These are phyloP conservation scores for Sciaenops ocellatus DNA, from an alignment of 2,797 vertebrate species.

Conservation along the genomic window DNA sequence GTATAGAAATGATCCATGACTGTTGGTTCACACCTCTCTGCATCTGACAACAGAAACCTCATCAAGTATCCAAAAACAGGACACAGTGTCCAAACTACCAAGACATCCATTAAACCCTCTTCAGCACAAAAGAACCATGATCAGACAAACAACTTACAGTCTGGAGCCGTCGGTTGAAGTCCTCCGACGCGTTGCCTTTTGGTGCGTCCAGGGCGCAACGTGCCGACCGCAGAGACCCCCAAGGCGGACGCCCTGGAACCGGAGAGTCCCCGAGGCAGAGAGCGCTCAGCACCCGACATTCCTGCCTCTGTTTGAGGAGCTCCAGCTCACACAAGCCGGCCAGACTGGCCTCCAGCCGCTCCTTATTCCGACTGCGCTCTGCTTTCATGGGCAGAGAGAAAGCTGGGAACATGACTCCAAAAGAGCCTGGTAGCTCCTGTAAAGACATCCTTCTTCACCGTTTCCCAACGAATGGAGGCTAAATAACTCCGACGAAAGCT, in stretches of 20 bases:
- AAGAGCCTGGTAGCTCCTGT: conserved; percentile 5
- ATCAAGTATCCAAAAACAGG: neutral
- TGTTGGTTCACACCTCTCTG: neutral
- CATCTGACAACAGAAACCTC: neutral
- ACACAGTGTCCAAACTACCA: neutral
- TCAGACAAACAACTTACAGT: conserved; percentile 52
- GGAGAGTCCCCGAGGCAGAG: conserved; percentile 81
- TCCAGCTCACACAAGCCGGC: conserved; percentile 90
- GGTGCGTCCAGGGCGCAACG: conserved; percentile 50
- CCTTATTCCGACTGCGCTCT: conserved; percentile 88
- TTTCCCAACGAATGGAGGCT: neutral
- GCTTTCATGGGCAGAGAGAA: conserved; percentile 85
- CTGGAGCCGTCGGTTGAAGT: conserved; percentile 38
- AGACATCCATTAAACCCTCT: rapidly evolving
- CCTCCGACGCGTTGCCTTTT: conserved; percentile 30
- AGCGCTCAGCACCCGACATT: conserved; percentile 86
- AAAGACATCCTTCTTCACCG: conserved; percentile 16
- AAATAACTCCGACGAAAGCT: neutral
- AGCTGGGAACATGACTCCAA: conserved; percentile 79
- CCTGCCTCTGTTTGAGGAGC: conserved; percentile 89
- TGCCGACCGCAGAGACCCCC: conserved; percentile 57
- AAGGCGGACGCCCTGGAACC: conserved; percentile 63
- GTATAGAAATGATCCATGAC: no score
- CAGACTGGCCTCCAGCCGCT: conserved; percentile 88
- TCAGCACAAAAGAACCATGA: neutral